phyloP scores from a whole-genome alignment of 1,140 invertebrate species.

The Zaprionus nigranus region DNA sequence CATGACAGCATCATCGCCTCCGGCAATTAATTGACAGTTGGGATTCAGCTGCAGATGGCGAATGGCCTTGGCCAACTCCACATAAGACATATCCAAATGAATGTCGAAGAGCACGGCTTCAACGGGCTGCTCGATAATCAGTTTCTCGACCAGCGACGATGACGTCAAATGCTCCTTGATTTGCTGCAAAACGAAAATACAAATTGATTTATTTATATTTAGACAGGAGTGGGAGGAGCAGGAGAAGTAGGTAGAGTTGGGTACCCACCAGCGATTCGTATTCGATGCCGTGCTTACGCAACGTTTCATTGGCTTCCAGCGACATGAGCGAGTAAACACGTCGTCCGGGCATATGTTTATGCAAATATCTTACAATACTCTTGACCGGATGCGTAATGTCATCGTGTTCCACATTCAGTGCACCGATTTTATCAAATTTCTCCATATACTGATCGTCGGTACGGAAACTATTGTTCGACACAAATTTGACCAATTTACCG shows the following conservation, averaged over 20 bases:
- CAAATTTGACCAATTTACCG: constrained; percentile 89
- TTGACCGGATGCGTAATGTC: constrained; percentile 76
- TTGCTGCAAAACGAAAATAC: constrained; percentile 43
- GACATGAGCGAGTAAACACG: constrained; percentile 70
- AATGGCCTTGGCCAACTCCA: constrained; percentile 70
- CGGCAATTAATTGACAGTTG: constrained; percentile 65
- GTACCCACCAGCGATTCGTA: constrained; percentile 69
- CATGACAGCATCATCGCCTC: constrained; percentile 71
- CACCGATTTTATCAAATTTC: constrained; percentile 63
- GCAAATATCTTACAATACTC: constrained; percentile 69
- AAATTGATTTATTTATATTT: constrained; percentile 1
- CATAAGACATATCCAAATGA: constrained; percentile 72
- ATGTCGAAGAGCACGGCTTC: constrained; percentile 75
- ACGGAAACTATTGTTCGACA: constrained; percentile 89
- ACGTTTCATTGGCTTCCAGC: constrained; percentile 67
- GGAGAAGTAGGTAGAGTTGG: background rate
- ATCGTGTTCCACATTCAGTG: constrained; percentile 53
- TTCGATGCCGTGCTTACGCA: constrained; percentile 70
- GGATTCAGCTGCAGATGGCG: constrained; percentile 64
- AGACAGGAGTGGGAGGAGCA: background rate
- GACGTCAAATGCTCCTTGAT: constrained; percentile 72
- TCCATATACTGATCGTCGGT: constrained; percentile 82
- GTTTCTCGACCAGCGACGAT: constrained; percentile 52
- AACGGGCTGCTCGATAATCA: constrained; percentile 64
- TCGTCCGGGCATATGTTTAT: constrained; percentile 56